phyloP scores from a whole-genome alignment of 2,888 invertebrate genomes.

The Geotrupes spiniger region DNA sequence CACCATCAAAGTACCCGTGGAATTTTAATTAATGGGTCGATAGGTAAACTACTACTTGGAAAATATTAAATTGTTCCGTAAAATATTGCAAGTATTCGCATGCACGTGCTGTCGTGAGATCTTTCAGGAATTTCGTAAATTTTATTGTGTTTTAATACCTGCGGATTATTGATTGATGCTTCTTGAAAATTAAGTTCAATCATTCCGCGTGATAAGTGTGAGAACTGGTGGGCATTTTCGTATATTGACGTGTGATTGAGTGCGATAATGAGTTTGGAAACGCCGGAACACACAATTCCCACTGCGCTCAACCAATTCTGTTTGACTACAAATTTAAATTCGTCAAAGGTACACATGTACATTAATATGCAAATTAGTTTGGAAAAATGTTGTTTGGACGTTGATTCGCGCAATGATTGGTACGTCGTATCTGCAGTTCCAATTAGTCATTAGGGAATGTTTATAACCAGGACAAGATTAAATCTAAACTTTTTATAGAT shows the following conservation, averaged over 20 bases:
- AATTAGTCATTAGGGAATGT: too few species aligned
- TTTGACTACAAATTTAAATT: slow-evolving; percentile 5
- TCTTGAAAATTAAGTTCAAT: slow-evolving; percentile 17
- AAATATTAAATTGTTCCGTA: neutral
- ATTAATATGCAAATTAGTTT: too few species aligned
- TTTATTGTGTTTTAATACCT: slow-evolving; percentile 5
- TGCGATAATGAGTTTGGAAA: slow-evolving; percentile 19
- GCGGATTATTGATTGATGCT: slow-evolving; percentile 11
- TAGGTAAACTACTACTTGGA: too few species aligned
- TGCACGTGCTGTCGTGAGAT: slow-evolving; percentile 7
- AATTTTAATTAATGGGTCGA: too few species aligned
- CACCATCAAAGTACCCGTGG: too few species aligned
- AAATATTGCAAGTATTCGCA: slow-evolving; percentile 2
- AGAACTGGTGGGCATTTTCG: slow-evolving; percentile 31
- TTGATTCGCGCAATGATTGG: too few species aligned
- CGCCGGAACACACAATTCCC: slow-evolving; percentile 1
- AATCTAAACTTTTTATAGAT: too few species aligned
- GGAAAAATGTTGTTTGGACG: too few species aligned
- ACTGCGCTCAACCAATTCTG: neutral
- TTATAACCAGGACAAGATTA: too few species aligned
- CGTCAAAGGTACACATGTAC: neutral
- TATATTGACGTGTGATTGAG: slow-evolving; percentile 27
- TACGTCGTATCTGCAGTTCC: too few species aligned
- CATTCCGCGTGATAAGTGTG: slow-evolving; percentile 28
- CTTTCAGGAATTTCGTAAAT: slow-evolving; percentile 3